These are phyloP conservation scores for Acrocephalus kingi DNA, from an alignment of 2,113 vertebrate species.

Conservation along the genomic window DNA sequence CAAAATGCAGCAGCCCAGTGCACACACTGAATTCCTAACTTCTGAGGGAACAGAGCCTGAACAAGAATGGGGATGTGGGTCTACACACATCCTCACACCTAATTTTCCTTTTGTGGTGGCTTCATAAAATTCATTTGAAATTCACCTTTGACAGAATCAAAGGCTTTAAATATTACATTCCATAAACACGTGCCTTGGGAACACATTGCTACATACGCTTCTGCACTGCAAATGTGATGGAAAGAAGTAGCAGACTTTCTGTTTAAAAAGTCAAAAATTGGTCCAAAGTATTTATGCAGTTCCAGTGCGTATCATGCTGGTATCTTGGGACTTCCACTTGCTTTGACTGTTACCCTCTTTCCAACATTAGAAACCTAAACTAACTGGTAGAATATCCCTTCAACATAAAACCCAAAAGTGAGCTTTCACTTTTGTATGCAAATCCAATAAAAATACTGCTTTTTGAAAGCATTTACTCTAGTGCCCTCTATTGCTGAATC, in stretches of 20 bases:
- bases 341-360: neutral
- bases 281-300: neutral
- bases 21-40: neutral
- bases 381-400: neutral
- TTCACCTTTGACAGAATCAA: neutral
- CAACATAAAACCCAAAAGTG: neutral
- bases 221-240: neutral
- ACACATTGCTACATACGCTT: neutral
- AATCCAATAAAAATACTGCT: neutral
- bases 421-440: neutral
- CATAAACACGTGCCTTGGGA: accelerated
- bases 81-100: neutral
- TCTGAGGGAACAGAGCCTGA: neutral
- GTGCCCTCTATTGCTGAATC: conserved; percentile 50
- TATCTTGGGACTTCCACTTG: neutral
- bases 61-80: accelerated
- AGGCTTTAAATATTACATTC: neutral
- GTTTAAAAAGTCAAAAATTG: neutral
- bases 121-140: neutral
- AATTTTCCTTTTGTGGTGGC: neutral
- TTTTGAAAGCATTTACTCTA: neutral
- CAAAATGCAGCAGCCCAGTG: neutral
- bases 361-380: neutral
- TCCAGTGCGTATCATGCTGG: neutral
- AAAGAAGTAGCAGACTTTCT: neutral